These are phyloP conservation scores for Parotocinclus haroldoi DNA, from an alignment of 2,797 vertebrate species.

Conservation along the genomic window DNA sequence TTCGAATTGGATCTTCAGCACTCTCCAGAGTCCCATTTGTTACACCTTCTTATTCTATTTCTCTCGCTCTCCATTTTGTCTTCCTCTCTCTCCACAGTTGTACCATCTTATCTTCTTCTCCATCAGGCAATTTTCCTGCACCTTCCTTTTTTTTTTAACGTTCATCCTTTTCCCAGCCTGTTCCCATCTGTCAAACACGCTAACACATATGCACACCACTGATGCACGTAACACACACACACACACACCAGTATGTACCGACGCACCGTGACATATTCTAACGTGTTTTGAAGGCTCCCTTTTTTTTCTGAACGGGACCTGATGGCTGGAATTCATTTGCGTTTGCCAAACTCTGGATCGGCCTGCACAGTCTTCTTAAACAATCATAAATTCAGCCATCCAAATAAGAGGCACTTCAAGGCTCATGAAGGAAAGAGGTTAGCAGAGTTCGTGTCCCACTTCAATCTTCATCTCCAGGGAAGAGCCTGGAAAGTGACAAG, in stretches of 20 bases:
- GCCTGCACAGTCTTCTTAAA: slow-evolving; percentile 5
- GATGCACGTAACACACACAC: slow-evolving; percentile 22
- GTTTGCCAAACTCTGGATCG: slow-evolving; percentile 17
- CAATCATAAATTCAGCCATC: slow-evolving; percentile 33
- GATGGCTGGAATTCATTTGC: slow-evolving; percentile 32
- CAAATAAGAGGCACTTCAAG: slow-evolving; percentile 36
- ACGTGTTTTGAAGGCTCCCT: not conserved
- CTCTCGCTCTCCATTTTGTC: not conserved
- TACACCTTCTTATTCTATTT: not conserved
- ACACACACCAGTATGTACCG: slow-evolving; percentile 2
- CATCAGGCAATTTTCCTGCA: slow-evolving; percentile 18
- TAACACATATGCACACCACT: slow-evolving; percentile 12
- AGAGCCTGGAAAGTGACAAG: slow-evolving; percentile 52
- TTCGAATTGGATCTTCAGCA: not conserved
- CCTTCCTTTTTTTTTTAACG: slow-evolving; percentile 15
- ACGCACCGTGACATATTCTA: too few relatives aligned
- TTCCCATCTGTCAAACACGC: slow-evolving; percentile 17
- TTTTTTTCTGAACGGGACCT: slow-evolving; percentile 14
- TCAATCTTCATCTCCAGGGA: slow-evolving; percentile 35
- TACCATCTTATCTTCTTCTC: not conserved
- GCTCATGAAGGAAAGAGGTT: slow-evolving; percentile 25
- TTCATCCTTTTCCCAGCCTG: slow-evolving; percentile 18
- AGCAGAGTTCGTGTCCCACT: slow-evolving; percentile 26
- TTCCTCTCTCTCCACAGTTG: slow-evolving; percentile 7
- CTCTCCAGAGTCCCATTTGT: not conserved